Evolutionary conservation across 2,113 vertebrate genomes (phyloP).

Genomic region (Burhinus oedicnemus): DNA sequence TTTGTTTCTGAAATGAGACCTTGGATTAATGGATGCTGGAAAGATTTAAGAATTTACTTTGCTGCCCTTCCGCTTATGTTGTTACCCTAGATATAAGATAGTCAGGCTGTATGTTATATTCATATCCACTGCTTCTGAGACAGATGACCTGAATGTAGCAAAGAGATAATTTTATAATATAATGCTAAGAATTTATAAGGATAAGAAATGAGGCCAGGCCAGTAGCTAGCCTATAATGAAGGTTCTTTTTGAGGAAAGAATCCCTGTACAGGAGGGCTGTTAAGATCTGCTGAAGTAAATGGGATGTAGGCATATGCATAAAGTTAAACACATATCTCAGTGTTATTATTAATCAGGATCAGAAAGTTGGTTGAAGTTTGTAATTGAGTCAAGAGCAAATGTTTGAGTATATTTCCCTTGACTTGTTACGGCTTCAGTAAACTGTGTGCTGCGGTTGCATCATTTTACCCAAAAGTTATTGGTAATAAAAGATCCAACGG

Average conservation of each 20-base stretch:
- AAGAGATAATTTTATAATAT: constrained; percentile 9
- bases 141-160: constrained; percentile 2
- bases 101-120: neutral
- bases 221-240: neutral
- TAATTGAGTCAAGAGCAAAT: neutral
- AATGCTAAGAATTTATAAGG: neutral
- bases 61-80: neutral
- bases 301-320: neutral
- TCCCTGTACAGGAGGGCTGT: neutral
- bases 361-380: neutral
- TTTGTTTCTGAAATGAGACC: neutral
- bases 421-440: neutral
- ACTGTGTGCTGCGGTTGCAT: neutral
- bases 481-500: neutral
- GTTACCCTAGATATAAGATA: neutral
- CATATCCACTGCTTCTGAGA: neutral
- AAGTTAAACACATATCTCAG: neutral
- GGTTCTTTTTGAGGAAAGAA: neutral
- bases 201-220: neutral
- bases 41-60: neutral
- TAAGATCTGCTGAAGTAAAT: neutral
- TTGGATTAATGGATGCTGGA: neutral
- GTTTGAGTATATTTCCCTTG: neutral
- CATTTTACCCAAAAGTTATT: neutral
- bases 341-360: neutral